These are phyloP conservation scores for Piaya cayana DNA, from an alignment of 2,113 vertebrate species.

Conservation along the genomic window DNA sequence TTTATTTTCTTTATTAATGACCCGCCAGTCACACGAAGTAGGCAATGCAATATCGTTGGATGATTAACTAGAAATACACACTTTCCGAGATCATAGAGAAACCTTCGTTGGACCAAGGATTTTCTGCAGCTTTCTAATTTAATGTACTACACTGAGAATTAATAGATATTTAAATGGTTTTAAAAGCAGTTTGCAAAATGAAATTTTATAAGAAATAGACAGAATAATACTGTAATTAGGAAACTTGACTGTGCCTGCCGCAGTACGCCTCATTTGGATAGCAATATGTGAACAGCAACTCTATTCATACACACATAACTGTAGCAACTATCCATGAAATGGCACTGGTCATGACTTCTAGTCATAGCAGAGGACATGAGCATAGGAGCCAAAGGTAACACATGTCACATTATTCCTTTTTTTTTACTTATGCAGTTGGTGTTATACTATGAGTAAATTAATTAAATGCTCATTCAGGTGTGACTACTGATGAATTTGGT, in stretches of 20 bases:
- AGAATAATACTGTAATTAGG: not conserved
- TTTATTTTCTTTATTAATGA: not conserved
- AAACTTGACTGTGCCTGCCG: not conserved
- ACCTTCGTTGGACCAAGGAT: not conserved
- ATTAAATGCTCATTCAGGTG: not conserved
- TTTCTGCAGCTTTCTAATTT: slow-evolving; percentile 19
- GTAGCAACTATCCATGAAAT: not conserved
- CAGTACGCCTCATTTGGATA: not conserved
- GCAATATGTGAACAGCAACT: not conserved
- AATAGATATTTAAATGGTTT: slow-evolving; percentile 4
- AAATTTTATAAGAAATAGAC: not conserved
- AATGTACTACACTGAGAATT: not conserved
- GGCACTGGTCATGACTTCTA: not conserved
- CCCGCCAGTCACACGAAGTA: not conserved
- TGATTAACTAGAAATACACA: not conserved
- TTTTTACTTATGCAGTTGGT: not conserved
- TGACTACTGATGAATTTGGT: not conserved
- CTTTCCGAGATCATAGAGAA: not conserved
- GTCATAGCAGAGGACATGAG: not conserved
- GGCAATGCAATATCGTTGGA: not conserved
- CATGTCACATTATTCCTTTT: not conserved
- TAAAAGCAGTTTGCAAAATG: not conserved
- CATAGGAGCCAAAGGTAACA: not conserved
- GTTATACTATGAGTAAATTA: not conserved
- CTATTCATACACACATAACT: not conserved